These are phyloP conservation scores for Huso huso DNA, from an alignment of 2,797 vertebrate species.

Conservation along the genomic window DNA sequence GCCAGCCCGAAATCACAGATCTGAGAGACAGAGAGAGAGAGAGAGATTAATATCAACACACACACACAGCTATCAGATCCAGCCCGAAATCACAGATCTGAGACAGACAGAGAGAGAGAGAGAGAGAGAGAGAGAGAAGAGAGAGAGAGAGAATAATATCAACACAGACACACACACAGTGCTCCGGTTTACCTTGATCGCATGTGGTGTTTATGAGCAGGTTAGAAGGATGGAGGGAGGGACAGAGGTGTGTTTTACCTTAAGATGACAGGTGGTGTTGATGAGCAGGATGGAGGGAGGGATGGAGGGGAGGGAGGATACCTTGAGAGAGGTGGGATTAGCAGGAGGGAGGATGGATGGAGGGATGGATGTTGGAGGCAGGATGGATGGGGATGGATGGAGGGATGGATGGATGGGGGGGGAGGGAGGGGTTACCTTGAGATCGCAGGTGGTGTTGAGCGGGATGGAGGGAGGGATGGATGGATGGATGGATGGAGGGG, in stretches of 20 bases:
- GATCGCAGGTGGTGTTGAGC: conserved; percentile 90
- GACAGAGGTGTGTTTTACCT: too few relatives aligned
- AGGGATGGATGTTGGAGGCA: too few relatives aligned
- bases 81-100: neutral
- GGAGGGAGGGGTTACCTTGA: conserved; percentile 66
- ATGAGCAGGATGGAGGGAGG: too few relatives aligned
- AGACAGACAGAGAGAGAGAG: neutral
- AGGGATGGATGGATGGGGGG: too few relatives aligned
- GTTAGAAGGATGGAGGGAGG: too few relatives aligned
- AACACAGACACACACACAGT: neutral
- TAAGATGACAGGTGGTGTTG: too few relatives aligned
- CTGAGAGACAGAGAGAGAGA: conserved; percentile 33
- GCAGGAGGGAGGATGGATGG: too few relatives aligned
- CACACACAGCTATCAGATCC: too few relatives aligned
- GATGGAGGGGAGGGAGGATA: conserved; percentile 24
- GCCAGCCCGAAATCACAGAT: conserved; percentile 92
- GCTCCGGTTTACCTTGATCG: too few relatives aligned
- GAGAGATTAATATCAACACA: neutral
- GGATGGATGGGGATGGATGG: too few relatives aligned
- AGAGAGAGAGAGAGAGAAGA: neutral
- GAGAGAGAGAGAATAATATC: neutral
- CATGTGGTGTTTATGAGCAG: too few relatives aligned
- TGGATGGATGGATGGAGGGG: conserved; percentile 28
- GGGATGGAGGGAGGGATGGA: conserved; percentile 60
- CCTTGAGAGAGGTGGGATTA: too few relatives aligned